Percentiles rank a stretch among this genome's conserved stretches.
Conservation (phyloP, 2,888 invertebrate species). For the Onthophagus sagittarius region DNA sequence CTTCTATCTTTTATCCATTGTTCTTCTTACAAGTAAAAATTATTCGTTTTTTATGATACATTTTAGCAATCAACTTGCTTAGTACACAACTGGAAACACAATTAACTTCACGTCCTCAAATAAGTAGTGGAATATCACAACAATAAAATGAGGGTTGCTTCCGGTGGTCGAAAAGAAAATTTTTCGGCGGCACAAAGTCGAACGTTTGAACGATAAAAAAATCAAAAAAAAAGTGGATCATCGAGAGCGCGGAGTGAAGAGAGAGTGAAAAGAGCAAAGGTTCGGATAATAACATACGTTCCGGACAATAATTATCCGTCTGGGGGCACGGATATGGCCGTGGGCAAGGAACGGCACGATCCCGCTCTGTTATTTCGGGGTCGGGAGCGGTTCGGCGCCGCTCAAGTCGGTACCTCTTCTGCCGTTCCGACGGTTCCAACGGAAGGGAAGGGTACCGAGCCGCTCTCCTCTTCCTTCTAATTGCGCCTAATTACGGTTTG, state of each 20-base stretch:
- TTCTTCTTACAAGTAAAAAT: too few species aligned
- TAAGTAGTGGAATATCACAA: too few species aligned
- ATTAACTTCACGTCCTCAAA: too few species aligned
- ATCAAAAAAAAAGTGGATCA: not conserved
- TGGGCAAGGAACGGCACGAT: conserved; percentile 27
- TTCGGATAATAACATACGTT: not conserved
- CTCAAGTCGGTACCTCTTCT: not conserved
- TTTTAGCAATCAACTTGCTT: too few species aligned
- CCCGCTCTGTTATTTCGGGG: conserved; percentile 45
- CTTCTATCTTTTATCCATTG: too few species aligned
- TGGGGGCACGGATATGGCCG: conserved; percentile 1
- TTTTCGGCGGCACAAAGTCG: not conserved
- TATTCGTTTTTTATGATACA: too few species aligned
- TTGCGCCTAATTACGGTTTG: not conserved
- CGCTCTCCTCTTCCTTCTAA: not conserved
- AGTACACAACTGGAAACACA: too few species aligned
- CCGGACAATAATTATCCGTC: conserved; percentile 8
- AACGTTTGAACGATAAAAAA: not conserved
- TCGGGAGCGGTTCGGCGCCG: conserved; percentile 3
- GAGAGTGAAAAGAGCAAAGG: not conserved
- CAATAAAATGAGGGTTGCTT: not conserved
- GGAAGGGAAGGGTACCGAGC: not conserved
- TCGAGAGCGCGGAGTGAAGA: not conserved
- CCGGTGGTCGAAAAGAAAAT: not conserved
- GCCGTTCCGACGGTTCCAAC: not conserved